These are phyloP conservation scores for Apostichopus leukothele DNA, from an alignment of 53 echinoderm and acorn worm genomes.

Conservation along the genomic window DNA sequence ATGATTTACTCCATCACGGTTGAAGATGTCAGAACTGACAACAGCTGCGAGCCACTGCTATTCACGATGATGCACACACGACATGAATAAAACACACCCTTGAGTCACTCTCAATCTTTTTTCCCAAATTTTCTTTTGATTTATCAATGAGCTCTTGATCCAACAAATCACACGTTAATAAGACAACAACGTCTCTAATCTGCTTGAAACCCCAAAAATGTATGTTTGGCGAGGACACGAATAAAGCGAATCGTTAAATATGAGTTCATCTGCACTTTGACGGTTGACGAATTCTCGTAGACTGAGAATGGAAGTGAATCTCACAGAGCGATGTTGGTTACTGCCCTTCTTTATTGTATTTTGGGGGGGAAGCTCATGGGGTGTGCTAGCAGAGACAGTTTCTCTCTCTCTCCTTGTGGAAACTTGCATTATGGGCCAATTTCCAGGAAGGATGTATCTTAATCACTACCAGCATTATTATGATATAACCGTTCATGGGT, in stretches of 20 bases:
- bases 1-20: too few species aligned
- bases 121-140: background rate
- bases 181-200: background rate
- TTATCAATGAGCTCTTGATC: background rate
- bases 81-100: background rate
- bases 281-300: background rate
- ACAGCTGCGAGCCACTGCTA: too few species aligned
- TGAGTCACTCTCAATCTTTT: background rate
- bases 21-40: too few species aligned
- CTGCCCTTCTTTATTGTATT: too few species aligned
- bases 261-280: background rate
- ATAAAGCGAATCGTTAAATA: background rate
- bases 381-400: background rate
- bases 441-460: slow-evolving; percentile 30
- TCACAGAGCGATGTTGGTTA: too few species aligned
- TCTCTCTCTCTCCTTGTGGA: background rate
- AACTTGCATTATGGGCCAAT: slow-evolving; percentile 22
- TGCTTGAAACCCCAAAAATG: background rate
- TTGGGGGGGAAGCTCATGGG: background rate
- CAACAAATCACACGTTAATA: background rate
- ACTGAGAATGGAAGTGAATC: background rate
- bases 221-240: too few species aligned
- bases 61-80: too few species aligned
- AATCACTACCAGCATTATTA: background rate
- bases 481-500: background rate